Conservation (phyloP, 2,888 invertebrate genomes). For the Rhingia rostrata region DNA sequence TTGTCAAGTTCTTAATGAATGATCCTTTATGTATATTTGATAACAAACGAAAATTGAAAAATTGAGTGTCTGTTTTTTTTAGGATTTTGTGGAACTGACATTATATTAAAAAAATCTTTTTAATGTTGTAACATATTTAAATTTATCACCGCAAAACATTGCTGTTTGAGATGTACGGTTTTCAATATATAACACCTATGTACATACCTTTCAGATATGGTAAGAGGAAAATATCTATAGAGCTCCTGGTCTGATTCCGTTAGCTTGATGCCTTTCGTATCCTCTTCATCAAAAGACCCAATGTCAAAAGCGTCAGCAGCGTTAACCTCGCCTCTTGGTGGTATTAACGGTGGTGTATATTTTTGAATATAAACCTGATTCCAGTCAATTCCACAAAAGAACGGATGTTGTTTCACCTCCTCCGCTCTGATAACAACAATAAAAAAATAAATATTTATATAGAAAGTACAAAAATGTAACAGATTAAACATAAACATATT, state of each 20-base stretch:
- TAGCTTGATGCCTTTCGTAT: constrained; percentile 99
- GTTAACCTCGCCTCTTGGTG: constrained; percentile 99
- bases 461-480: not conserved
- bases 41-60: no score
- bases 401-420: constrained; percentile 98
- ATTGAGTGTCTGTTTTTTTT: no score
- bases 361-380: constrained; percentile 99
- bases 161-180: not conserved
- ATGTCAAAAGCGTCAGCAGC: constrained; percentile 99
- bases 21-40: no score
- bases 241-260: constrained; percentile 98
- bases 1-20: no score
- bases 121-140: no score
- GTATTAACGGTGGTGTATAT: constrained; percentile 98
- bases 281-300: constrained; percentile 99
- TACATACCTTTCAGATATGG: constrained; percentile 94
- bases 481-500: not conserved
- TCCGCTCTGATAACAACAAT: constrained; percentile 87
- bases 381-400: constrained; percentile 99
- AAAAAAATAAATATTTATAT: constrained; percentile 5
- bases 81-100: no score
- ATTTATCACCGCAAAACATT: no score
- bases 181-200: not conserved
- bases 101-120: no score
- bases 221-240: constrained; percentile 98